Percentiles rank a stretch among this genome's conserved stretches.
phyloP scores from a whole-genome alignment of 2,113 vertebrate species.

The Oryzias celebensis region DNA sequence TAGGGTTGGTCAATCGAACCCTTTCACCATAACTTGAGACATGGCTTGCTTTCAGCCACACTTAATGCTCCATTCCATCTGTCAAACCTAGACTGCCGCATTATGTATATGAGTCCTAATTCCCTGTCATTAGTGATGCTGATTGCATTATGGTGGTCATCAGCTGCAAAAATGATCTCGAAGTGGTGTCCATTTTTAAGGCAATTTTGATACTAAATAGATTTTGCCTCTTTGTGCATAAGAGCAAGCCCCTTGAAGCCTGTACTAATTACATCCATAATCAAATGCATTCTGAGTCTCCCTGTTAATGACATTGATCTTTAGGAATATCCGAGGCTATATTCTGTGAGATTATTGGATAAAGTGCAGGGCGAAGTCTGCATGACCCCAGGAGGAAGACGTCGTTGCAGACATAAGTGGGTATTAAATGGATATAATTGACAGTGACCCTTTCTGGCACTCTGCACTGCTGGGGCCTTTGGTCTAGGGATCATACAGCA shows the following conservation, averaged over 20 bases:
- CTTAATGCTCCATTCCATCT: conserved; percentile 57
- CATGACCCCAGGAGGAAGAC: conserved; percentile 75
- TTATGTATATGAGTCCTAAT: conserved; percentile 72
- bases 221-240: conserved; percentile 69
- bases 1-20: conserved; percentile 36
- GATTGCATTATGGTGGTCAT: conserved; percentile 71
- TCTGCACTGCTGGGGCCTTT: conserved; percentile 58
- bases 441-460: conserved; percentile 82
- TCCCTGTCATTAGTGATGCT: conserved; percentile 69
- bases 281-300: conserved; percentile 78
- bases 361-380: conserved; percentile 79
- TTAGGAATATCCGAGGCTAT: conserved; percentile 79
- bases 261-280: conserved; percentile 80
- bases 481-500: conserved; percentile 71
- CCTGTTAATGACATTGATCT: conserved; percentile 83
- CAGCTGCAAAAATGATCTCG: conserved; percentile 72
- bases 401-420: conserved; percentile 80
- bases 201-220: conserved; percentile 75
- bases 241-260: conserved; percentile 64
- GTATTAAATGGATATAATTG: conserved; percentile 87
- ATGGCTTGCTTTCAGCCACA: conserved; percentile 34
- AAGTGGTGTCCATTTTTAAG: conserved; percentile 72
- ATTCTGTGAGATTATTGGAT: conserved; percentile 84
- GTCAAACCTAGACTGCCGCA: conserved; percentile 61
- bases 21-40: conserved; percentile 30